These are phyloP conservation scores for Spilarctia lutea DNA, from an alignment of 2,888 invertebrate genomes.

Conservation along the genomic window DNA sequence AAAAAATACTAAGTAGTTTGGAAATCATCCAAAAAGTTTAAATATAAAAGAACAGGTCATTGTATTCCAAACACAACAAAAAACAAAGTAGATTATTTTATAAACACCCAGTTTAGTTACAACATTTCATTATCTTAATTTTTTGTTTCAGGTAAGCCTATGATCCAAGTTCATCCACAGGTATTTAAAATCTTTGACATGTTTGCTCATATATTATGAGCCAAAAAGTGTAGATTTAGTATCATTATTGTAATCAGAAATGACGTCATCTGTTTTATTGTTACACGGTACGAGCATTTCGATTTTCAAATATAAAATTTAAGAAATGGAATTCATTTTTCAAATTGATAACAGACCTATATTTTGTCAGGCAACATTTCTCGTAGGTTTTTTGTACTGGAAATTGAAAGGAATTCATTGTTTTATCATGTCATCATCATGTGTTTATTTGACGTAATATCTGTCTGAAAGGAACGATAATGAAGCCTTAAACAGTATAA, in stretches of 20 bases:
- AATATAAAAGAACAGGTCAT: neutral
- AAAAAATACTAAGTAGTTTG: neutral
- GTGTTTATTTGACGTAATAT: neutral
- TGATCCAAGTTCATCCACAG: neutral
- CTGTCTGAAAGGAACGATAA: conserved; percentile 1
- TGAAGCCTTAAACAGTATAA: conserved; percentile 7
- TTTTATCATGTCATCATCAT: neutral
- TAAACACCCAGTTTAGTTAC: neutral
- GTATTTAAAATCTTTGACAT: neutral
- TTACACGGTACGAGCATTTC: neutral
- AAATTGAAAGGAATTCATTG: neutral
- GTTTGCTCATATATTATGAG: neutral
- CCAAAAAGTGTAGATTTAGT: neutral
- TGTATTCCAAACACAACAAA: neutral
- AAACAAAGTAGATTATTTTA: neutral
- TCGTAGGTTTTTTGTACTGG: neutral
- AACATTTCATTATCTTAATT: neutral
- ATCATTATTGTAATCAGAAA: neutral
- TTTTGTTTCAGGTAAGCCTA: conserved; percentile 10
- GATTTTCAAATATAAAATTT: neutral
- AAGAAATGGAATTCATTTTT: neutral
- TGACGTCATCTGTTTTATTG: neutral
- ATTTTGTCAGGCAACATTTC: neutral
- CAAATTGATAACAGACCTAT: neutral
- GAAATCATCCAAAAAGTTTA: neutral